phyloP scores from a whole-genome alignment of 2,888 invertebrate species.

The Eupithecia exiguata region DNA sequence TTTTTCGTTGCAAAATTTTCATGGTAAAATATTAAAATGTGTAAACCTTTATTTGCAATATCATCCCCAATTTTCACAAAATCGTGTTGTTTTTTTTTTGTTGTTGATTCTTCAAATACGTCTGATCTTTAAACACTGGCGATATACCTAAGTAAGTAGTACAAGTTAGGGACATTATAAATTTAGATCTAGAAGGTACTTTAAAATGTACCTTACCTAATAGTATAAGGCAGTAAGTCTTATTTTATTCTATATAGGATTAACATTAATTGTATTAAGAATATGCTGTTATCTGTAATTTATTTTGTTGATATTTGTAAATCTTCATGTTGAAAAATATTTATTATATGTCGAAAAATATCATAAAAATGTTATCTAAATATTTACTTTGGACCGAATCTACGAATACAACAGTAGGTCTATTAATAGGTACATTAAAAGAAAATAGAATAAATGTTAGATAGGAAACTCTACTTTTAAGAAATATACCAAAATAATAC shows the following conservation, averaged over 20 bases:
- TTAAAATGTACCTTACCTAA: constrained; percentile 62
- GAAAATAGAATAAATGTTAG: constrained; percentile 28
- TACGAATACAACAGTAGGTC: constrained; percentile 64
- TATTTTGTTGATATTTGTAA: constrained; percentile 85
- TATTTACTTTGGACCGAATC: constrained; percentile 66
- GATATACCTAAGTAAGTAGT: constrained; percentile 65
- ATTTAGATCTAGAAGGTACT: constrained; percentile 56
- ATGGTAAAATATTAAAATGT: background rate
- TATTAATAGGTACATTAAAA: constrained; percentile 33
- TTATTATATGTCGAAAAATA: constrained; percentile 78
- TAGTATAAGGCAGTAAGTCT: constrained; percentile 56
- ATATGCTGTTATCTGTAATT: constrained; percentile 81
- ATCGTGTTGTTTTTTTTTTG: background rate
- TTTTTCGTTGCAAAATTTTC: background rate
- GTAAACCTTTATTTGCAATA: background rate
- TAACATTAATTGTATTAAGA: constrained; percentile 65
- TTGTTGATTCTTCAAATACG: background rate
- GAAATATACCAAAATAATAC: constrained; percentile 40
- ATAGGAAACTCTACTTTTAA: constrained; percentile 33
- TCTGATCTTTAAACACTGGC: constrained; percentile 53
- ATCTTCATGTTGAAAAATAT: constrained; percentile 84
- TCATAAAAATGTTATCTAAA: constrained; percentile 81
- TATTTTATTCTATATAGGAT: constrained; percentile 60
- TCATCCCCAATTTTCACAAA: background rate
- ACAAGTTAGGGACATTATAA: constrained; percentile 70